These are phyloP conservation scores for Aproaerema taeniolella DNA, from an alignment of 2,888 invertebrate species.

Conservation along the genomic window DNA sequence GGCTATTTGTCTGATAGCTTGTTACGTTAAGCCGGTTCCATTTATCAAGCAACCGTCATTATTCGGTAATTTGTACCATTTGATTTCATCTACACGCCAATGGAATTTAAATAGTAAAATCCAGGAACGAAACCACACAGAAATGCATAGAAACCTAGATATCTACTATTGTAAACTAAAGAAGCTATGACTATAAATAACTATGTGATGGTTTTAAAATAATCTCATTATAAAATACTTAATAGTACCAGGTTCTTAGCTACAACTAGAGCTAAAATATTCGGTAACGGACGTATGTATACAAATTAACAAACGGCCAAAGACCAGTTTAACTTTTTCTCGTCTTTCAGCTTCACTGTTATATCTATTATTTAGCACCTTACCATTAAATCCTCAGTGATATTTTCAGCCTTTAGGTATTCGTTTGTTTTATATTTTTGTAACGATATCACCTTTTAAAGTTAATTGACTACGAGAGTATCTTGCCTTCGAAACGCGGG, in stretches of 20 bases:
- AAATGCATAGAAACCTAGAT: constrained; percentile 43
- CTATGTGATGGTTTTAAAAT: constrained; percentile 46
- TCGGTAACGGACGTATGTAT: constrained; percentile 75
- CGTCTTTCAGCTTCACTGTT: constrained; percentile 30
- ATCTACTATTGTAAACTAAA: constrained; percentile 30
- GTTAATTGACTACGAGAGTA: constrained; percentile 56
- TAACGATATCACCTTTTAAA: constrained; percentile 57
- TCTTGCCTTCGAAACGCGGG: constrained; percentile 10
- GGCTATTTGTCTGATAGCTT: constrained; percentile 51
- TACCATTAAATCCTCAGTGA: constrained; percentile 72
- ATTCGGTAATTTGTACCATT: constrained; percentile 10
- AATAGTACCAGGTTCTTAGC: constrained; percentile 44
- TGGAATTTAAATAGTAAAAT: constrained; percentile 7
- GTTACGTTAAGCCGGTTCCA: constrained; percentile 26
- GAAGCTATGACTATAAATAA: constrained; percentile 38
- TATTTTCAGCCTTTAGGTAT: constrained; percentile 70
- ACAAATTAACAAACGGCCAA: constrained; percentile 69
- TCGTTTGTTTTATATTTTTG: constrained; percentile 43
- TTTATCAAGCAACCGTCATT: not conserved
- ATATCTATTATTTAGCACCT: constrained; percentile 55
- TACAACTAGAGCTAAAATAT: constrained; percentile 62
- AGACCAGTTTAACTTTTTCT: constrained; percentile 47
- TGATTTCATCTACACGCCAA: constrained; percentile 1
- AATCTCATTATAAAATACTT: constrained; percentile 43
- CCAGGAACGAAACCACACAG: constrained; percentile 39